Conservation (phyloP, 2,113 vertebrate genomes). For the Mobula hypostoma region DNA sequence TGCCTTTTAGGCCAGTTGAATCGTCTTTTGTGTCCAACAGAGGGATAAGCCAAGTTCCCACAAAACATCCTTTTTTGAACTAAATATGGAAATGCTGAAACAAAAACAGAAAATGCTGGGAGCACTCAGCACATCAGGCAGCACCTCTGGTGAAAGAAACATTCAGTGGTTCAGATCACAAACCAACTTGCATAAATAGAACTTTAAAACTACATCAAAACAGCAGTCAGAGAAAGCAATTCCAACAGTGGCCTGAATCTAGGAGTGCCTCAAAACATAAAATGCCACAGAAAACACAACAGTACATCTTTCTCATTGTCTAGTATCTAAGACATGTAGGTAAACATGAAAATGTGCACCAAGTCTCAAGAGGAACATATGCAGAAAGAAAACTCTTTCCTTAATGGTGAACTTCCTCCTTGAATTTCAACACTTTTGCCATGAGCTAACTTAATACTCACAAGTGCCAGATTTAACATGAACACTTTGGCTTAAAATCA, state of each 20-base stretch:
- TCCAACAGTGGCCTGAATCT: too few relatives aligned
- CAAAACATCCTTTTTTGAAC: too few relatives aligned
- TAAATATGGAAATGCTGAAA: too few relatives aligned
- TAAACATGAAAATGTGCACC: background rate
- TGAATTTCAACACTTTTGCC: background rate
- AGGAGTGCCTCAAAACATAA: too few relatives aligned
- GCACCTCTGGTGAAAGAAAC: too few relatives aligned
- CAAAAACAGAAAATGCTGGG: too few relatives aligned
- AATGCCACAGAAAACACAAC: background rate
- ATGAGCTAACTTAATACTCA: background rate
- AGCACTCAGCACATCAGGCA: too few relatives aligned
- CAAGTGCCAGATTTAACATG: background rate
- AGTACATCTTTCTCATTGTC: background rate
- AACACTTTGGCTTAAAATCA: background rate
- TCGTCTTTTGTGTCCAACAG: background rate
- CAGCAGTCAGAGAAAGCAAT: too few relatives aligned
- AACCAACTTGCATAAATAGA: too few relatives aligned
- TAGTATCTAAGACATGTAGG: background rate
- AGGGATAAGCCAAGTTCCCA: background rate
- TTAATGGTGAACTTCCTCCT: background rate
- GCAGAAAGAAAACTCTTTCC: background rate
- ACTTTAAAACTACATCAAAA: too few relatives aligned
- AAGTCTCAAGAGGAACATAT: background rate
- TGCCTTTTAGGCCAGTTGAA: background rate
- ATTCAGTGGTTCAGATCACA: too few relatives aligned